Evolutionary conservation across 1,140 invertebrate genomes (phyloP).

Genomic region (Zaprionus taronus): DNA sequence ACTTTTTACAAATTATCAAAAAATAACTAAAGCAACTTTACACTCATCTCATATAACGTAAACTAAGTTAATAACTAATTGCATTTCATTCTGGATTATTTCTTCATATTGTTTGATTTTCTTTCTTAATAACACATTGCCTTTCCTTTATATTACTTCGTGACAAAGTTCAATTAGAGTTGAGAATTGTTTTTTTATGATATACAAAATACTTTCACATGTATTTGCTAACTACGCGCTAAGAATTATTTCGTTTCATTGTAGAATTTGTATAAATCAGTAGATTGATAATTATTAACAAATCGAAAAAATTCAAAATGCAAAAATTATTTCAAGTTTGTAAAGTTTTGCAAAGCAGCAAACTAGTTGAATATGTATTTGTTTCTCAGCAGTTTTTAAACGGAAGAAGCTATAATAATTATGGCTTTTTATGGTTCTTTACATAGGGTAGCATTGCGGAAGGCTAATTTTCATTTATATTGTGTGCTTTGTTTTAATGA

Average conservation of each 20-base stretch:
- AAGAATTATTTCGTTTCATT: conserved; percentile 18
- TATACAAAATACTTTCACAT: conserved; percentile 21
- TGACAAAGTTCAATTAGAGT: conserved; percentile 21
- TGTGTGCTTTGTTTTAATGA: not conserved
- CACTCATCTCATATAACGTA: conserved; percentile 50
- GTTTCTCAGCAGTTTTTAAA: not conserved
- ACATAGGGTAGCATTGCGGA: conserved; percentile 19
- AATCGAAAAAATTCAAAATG: conserved; percentile 41
- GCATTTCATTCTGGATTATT: conserved; percentile 34
- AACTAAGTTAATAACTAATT: conserved; percentile 65
- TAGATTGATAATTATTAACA: conserved; percentile 3
- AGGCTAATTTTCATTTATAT: not conserved
- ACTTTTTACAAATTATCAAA: conserved; percentile 74
- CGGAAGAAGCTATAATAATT: conserved; percentile 33
- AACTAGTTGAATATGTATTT: conserved; percentile 6
- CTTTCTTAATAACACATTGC: not conserved
- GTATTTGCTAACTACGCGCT: conserved; percentile 31
- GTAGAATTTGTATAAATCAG: not conserved
- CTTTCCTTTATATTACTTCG: conserved; percentile 1
- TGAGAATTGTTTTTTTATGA: conserved; percentile 13
- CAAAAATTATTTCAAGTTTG: conserved; percentile 19
- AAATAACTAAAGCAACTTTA: conserved; percentile 72
- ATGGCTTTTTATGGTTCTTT: conserved; percentile 17
- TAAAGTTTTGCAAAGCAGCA: conserved; percentile 19
- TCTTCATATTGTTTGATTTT: not conserved